Conservation (phyloP, 2,888 invertebrate species). For the Megastigmus dorsalis region DNA sequence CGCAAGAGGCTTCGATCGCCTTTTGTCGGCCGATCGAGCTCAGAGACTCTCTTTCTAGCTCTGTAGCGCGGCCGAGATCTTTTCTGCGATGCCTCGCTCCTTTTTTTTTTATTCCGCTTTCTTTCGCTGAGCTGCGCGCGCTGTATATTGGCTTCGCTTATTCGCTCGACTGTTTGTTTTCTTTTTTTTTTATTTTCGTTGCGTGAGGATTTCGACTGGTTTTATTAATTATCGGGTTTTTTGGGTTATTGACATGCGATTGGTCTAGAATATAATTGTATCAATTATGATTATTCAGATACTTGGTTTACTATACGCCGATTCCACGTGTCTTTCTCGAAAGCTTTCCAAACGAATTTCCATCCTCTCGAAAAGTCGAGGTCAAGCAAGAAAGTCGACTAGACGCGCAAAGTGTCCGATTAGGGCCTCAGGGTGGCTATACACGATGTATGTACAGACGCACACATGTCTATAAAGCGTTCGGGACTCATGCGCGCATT, state of each 20-base stretch:
- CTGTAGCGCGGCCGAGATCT: too few relatives aligned
- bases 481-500: neutral
- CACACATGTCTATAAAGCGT: neutral
- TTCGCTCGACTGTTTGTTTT: neutral
- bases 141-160: neutral
- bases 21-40: conserved; percentile 27
- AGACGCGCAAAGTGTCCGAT: conserved; percentile 20
- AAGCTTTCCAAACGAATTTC: too few relatives aligned
- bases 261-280: too few relatives aligned
- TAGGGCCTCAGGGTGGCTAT: conserved; percentile 1
- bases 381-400: conserved; percentile 28
- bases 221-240: too few relatives aligned
- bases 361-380: too few relatives aligned
- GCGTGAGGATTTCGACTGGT: too few relatives aligned
- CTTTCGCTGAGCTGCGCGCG: neutral
- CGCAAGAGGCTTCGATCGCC: neutral
- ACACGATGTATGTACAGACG: neutral
- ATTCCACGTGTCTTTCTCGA: too few relatives aligned
- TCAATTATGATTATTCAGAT: too few relatives aligned
- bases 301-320: too few relatives aligned
- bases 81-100: neutral
- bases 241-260: too few relatives aligned
- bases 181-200: neutral
- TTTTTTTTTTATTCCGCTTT: neutral
- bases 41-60: too few relatives aligned